Conservation (phyloP, 1,140 invertebrate species). For the Popillia japonica region DNA sequence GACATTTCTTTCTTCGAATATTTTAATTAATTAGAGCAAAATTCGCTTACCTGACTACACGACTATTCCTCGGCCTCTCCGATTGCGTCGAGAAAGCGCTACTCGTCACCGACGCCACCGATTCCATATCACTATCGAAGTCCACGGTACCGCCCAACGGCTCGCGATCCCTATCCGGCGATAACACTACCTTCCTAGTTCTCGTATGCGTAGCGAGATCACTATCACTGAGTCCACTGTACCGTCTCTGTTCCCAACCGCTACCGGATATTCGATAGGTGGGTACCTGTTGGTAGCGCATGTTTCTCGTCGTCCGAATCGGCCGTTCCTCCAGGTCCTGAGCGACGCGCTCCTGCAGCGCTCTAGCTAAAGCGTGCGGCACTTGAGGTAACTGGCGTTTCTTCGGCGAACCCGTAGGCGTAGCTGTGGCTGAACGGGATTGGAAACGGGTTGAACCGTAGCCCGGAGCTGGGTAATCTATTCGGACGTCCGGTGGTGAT, state of each 20-base stretch:
- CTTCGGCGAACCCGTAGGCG: slow-evolving; percentile 94
- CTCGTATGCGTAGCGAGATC: slow-evolving; percentile 74
- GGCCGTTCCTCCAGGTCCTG: slow-evolving; percentile 87
- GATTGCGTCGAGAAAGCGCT: slow-evolving; percentile 93
- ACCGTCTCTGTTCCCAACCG: slow-evolving; percentile 78
- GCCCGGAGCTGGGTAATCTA: slow-evolving; percentile 57
- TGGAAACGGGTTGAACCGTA: slow-evolving; percentile 68
- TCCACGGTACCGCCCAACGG: slow-evolving; percentile 67
- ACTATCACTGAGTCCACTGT: slow-evolving; percentile 82
- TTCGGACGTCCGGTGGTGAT: slow-evolving; percentile 74
- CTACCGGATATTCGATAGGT: slow-evolving; percentile 74
- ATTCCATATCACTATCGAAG: slow-evolving; percentile 89
- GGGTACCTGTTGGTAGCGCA: slow-evolving; percentile 60
- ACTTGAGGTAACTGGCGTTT: slow-evolving; percentile 95
- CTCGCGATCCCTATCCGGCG: slow-evolving; percentile 58
- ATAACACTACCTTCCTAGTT: slow-evolving; percentile 65
- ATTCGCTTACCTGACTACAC: slow-evolving; percentile 71
- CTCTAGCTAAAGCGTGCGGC: slow-evolving; percentile 70
- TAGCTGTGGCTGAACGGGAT: slow-evolving; percentile 87
- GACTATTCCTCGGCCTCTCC: slow-evolving; percentile 78
- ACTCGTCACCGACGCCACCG: slow-evolving; percentile 84
- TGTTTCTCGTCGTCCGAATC: slow-evolving; percentile 62
- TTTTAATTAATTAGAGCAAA: neutral
- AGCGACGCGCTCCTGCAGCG: slow-evolving; percentile 74
- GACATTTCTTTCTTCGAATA: neutral